Conservation (phyloP, 2,797 vertebrate species). For the Channallabes apus region DNA sequence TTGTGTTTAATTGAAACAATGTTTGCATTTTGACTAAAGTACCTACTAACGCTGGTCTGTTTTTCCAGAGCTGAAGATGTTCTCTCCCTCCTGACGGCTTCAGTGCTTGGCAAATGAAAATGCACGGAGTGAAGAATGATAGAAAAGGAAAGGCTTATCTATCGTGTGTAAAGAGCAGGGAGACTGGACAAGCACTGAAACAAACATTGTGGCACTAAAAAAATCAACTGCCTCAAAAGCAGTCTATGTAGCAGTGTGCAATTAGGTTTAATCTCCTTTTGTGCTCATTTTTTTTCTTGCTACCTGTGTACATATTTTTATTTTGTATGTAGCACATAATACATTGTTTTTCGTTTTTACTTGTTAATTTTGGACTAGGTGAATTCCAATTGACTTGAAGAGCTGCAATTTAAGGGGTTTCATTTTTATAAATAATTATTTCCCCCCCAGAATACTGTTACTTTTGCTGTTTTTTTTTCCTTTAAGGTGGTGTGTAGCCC, state of each 20-base stretch:
- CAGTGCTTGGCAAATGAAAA: slow-evolving; percentile 78
- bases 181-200: slow-evolving; percentile 90
- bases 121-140: slow-evolving; percentile 62
- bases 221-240: slow-evolving; percentile 90
- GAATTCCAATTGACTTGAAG: slow-evolving; percentile 83
- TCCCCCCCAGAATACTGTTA: slow-evolving; percentile 69
- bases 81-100: slow-evolving; percentile 71
- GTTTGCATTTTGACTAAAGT: neutral
- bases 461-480: slow-evolving; percentile 29
- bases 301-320: slow-evolving; percentile 81
- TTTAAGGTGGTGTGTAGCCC: slow-evolving; percentile 60
- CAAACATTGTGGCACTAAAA: slow-evolving; percentile 87
- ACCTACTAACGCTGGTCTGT: slow-evolving; percentile 28
- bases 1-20: neutral
- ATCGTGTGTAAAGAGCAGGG: slow-evolving; percentile 80
- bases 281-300: slow-evolving; percentile 71
- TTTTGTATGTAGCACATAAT: slow-evolving; percentile 82
- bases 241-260: slow-evolving; percentile 98
- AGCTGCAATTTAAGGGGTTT: slow-evolving; percentile 69
- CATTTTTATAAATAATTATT: slow-evolving; percentile 41
- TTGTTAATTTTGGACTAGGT: slow-evolving; percentile 64
- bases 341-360: slow-evolving; percentile 63
- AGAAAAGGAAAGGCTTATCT: slow-evolving; percentile 80
- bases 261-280: slow-evolving; percentile 84
- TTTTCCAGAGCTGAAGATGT: slow-evolving; percentile 74